Evolutionary conservation across 2,113 vertebrate species (phyloP).

Genomic region (Pagrus major): DNA sequence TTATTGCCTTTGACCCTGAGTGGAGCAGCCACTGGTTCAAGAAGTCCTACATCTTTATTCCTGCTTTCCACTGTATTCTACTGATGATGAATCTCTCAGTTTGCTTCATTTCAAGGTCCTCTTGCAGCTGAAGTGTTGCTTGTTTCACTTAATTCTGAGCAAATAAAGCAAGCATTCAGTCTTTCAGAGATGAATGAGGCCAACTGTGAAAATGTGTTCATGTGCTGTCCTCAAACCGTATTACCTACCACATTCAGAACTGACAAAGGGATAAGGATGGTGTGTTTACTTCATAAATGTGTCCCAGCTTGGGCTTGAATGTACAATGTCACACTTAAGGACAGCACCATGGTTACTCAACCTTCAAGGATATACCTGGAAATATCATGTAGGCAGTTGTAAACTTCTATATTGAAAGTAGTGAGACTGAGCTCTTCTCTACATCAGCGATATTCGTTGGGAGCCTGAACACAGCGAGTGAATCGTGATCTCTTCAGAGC

Average conservation of each 20-base stretch:
- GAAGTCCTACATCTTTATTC: neutral
- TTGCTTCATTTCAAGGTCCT: neutral
- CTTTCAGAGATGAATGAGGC: neutral
- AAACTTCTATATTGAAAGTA: neutral
- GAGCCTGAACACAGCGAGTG: constrained; percentile 13
- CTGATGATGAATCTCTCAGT: neutral
- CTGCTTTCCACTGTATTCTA: too few relatives aligned
- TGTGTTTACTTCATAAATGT: neutral
- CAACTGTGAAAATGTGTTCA: neutral
- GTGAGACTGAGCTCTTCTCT: neutral
- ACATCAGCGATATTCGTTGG: neutral
- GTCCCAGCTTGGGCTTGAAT: neutral
- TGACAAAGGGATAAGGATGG: neutral
- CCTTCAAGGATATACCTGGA: neutral
- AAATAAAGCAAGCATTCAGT: too few relatives aligned
- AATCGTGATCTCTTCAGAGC: constrained; percentile 29
- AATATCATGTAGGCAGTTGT: neutral
- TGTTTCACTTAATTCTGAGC: neutral
- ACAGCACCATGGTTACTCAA: neutral
- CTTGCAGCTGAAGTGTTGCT: neutral
- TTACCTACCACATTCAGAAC: neutral
- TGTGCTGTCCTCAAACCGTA: neutral
- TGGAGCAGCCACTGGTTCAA: neutral
- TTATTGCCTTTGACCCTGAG: neutral
- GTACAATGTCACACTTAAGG: neutral